Conservation (phyloP, 1,140 invertebrate species). For the Platorchestia sp. region DNA sequence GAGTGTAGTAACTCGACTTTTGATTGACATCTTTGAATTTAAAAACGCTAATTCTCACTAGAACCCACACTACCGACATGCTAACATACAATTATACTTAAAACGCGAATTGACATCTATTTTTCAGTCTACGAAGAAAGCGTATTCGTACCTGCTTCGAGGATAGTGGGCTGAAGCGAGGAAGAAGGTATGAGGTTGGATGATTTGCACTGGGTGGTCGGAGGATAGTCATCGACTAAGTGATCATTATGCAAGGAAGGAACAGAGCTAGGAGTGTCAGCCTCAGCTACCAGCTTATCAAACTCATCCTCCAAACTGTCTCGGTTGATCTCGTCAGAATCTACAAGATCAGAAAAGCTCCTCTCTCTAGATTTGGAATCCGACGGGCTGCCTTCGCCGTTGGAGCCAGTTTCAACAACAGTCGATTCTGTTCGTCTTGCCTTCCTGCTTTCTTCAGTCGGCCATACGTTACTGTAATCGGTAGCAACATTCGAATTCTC, state of each 20-base stretch:
- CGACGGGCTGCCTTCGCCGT: slow-evolving; percentile 62
- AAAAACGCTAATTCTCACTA: neutral
- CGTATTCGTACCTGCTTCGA: slow-evolving; percentile 56
- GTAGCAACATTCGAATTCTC: neutral
- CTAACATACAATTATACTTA: neutral
- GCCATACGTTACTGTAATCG: slow-evolving; percentile 59
- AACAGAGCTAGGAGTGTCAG: slow-evolving; percentile 49
- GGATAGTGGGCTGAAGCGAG: slow-evolving; percentile 59
- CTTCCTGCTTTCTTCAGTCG: slow-evolving; percentile 56
- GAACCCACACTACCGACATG: slow-evolving; percentile 52
- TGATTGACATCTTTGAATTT: neutral
- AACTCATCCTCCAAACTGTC: slow-evolving; percentile 67
- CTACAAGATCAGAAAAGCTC: slow-evolving; percentile 65
- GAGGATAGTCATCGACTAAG: neutral
- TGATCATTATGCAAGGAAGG: slow-evolving; percentile 47
- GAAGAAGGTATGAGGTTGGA: slow-evolving; percentile 58
- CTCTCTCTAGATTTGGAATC: slow-evolving; percentile 58
- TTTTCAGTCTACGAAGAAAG: slow-evolving; percentile 25
- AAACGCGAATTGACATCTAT: neutral
- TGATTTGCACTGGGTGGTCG: slow-evolving; percentile 40
- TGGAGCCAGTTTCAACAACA: slow-evolving; percentile 58
- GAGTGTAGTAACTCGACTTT: neutral
- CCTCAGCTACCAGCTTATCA: slow-evolving; percentile 63
- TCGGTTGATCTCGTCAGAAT: slow-evolving; percentile 65
- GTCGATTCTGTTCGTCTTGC: slow-evolving; percentile 60